Evolutionary conservation across 2,888 invertebrate genomes (phyloP), one percentile per base, ranked within the genome.

Genomic region (Odontothrips loti): DNA sequence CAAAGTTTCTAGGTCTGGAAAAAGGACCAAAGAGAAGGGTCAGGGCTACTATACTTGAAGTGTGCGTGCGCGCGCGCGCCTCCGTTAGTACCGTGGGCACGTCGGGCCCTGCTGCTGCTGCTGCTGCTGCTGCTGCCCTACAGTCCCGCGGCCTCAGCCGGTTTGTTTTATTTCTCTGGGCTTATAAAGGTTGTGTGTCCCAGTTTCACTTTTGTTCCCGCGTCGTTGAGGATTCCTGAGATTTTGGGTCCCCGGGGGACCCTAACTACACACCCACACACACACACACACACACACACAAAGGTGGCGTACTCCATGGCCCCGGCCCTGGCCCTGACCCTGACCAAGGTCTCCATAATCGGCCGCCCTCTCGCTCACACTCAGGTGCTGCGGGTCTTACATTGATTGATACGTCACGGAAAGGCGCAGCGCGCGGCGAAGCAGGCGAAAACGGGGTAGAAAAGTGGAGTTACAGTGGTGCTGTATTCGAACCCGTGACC

Each of bases 171-270:
- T 58, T 58, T n/a, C 58, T n/a, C 58, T 8, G 58, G 17, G n/a
- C 58, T n/a, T 17, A 8, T n/a, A 58, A 17, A 58, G 58, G 58
- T 15, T 1, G 23, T 75, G 27, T 23, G 27, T 75, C 68, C 68
- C 68, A 23, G 27, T 75, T 75, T 75, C 68, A 75, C 68, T 75
- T 75, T 75, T 75, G 68, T 75, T 75, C 27, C 68, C 68, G 20
- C 12, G 68, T 27, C 68, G n/a, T n/a, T n/a, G 34, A 6, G 68
- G 68, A 75, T 75, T 23, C 68, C 68, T 27, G 27, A 75, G n/a
- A 75, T 75, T 75, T 23, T n/a, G 68, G 23, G 34, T 43, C 34
- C 34, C 34, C 34, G 15, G 51, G 15, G 15, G 48, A 12, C 51
- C 51, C 4, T 20, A 58, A 43, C 17, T 15, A 58, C 58, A 15